Evolutionary conservation across 2,113 vertebrate species (phyloP), one percentile per base, ranked within the genome.

Genomic region (Nibea coibor): DNA sequence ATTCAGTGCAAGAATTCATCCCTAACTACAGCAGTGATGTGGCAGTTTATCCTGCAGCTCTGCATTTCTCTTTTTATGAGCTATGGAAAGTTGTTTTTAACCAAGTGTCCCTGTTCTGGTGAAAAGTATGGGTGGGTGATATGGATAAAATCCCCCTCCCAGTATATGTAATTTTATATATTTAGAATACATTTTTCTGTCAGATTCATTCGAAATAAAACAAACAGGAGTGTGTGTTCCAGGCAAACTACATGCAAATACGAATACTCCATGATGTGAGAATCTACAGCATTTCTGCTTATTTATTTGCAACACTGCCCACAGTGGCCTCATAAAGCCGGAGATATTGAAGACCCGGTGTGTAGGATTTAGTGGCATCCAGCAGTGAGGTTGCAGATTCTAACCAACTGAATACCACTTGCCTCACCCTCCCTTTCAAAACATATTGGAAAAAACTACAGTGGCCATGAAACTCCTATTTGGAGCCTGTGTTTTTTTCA

Each of bases 1-100:
- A 35, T 75, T 88, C 31, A 77, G 42, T 0, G 64, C 3, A 50
- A 17, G 22, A 76, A 14, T 77, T 19, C 4, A 17, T 66, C 2
- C 5, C 16, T 8, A n/a, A 72, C 20, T 45, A n/a, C 20, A 56
- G 20, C 72, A 50, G 39, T 0, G 48, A 61, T 20, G 10, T 31
- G n/a, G 20, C 11, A 22, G 10, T 26, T 39, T 8, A 42, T 35
- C n/a, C 26, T 11, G 35, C 19, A 5, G 4, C 20, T 59, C 10
- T 65, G 35, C 45, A 28, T 42, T 28, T 43, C n/a, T 19, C 4
- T 15, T 68, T 81, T 22, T 16, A 35, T 3, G 3, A 66, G 1
- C 51, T 4, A 28, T 56, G 50, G 12, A 54, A 15, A 68, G 2
- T 26, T 43, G 0, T 28, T 53, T 78, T 53, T 9, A 11, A 11